Base-by-base conservation (phyloP, 2,113 vertebrate species). In the Lasiurus cinereus region DNA sequence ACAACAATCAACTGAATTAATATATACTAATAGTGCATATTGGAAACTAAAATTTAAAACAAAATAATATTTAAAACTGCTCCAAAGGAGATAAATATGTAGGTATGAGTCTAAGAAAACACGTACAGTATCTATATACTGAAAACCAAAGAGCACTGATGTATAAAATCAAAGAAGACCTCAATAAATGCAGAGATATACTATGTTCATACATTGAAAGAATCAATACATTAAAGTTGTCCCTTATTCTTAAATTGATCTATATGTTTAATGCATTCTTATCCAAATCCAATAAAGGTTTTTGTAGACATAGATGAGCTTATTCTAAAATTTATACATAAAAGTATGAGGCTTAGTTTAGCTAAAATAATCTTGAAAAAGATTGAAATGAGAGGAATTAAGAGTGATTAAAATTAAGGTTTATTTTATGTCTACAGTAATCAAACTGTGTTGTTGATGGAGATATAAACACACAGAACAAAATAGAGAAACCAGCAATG, bases 281-380 rank as follows among this genome's bases (percentile, higher is more conserved):
- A 86, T 64, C 11, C 12, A 88, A 88, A 70, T 67, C 13, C 16
- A 15, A 86, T 54, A 27, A 80, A 62, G 5, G 1, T 29, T 62
- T 91, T 83, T 91, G 11, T 72, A 83, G 67, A 91, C 46, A 88
- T 21, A 90, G 43, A 78, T 18, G 62, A 74, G 22, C 56, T 92
- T 92, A 92, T 90, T 70, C 12, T 70, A 50, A 92, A 90, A 62
- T 80, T 89, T 93, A 80, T 91, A 59, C 33, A 33, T 52, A 92
- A 85, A 77, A 8, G 14, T 67, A 62, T 2, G 9, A 3, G 3
- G 78, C 27, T 3, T 64, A 84, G 52, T 48, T 79, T 39, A 89
- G 31, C 33, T 84, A 88, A 90, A 88, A 59, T 10, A 62, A 56
- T 88, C 24, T 67, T 91, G 4, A 87, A n/a, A 93, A 78, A 48